Evolutionary conservation across 2,797 vertebrate species (phyloP).

Genomic region (Pseudotriccus pelzelni): DNA sequence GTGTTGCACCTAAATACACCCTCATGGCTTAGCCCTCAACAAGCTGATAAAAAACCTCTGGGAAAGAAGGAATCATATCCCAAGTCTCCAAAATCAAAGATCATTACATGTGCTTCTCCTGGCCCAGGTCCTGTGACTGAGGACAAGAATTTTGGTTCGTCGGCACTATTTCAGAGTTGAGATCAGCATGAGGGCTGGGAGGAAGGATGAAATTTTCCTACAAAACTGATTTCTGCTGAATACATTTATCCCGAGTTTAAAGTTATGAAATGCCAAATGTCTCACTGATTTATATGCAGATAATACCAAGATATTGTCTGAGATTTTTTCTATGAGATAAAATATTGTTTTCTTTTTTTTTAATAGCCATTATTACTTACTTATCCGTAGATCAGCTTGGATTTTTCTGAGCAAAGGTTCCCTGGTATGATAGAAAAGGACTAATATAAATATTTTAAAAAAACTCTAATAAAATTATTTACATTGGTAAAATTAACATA

Average conservation of each 20-base stretch:
- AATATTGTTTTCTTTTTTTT: not conserved
- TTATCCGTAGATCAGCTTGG: not conserved
- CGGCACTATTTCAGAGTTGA: not conserved
- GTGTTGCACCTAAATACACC: not conserved
- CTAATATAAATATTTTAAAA: not conserved
- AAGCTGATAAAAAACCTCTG: not conserved
- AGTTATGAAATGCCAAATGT: not conserved
- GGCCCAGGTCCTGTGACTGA: not conserved
- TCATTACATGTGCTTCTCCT: not conserved
- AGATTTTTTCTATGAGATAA: not conserved
- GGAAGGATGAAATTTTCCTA: not conserved
- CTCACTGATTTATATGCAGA: not conserved
- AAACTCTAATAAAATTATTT: not conserved
- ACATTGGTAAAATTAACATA: not conserved
- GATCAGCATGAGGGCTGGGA: not conserved
- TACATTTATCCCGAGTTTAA: not conserved
- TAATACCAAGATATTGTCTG: not conserved
- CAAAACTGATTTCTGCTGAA: not conserved
- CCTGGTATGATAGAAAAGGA: not conserved
- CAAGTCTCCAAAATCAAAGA: not conserved
- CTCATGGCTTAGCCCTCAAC: fast-evolving
- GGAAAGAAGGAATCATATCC: not conserved
- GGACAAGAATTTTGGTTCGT: not conserved
- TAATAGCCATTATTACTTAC: not conserved
- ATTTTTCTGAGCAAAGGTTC: not conserved